Evolutionary conservation across 2,113 vertebrate genomes (phyloP).

Genomic region (Ciconia stormi): DNA sequence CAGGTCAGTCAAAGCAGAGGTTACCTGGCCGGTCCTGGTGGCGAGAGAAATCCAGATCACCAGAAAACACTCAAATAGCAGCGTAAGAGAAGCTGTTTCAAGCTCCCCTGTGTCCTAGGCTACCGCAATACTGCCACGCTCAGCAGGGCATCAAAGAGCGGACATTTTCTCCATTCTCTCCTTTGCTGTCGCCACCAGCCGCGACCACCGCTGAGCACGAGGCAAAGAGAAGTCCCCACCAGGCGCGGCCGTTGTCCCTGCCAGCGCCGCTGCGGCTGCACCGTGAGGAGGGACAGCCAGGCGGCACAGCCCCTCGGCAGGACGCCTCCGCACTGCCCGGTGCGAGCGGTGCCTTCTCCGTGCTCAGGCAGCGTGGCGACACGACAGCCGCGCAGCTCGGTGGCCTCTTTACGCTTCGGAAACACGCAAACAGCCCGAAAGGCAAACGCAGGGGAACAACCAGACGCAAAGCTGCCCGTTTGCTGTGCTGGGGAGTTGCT

Average conservation of each 20-base stretch:
- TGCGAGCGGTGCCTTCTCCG: accelerated
- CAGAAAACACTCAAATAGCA: not conserved
- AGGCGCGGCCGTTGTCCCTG: accelerated
- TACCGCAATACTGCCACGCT: not conserved
- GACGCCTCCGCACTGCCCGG: accelerated
- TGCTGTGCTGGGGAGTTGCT: not conserved
- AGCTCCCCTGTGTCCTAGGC: accelerated
- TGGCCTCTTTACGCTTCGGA: not conserved
- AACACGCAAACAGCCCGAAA: not conserved
- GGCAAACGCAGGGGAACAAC: not conserved
- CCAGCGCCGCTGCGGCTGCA: not conserved
- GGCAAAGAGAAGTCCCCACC: not conserved
- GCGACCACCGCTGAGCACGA: accelerated
- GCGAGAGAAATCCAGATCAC: not conserved
- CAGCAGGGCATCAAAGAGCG: not conserved
- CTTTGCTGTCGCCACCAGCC: not conserved
- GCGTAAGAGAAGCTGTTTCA: not conserved
- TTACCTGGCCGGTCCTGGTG: not conserved
- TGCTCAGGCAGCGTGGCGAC: accelerated
- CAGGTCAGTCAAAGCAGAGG: not conserved
- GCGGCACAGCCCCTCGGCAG: not conserved
- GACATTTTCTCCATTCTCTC: not conserved
- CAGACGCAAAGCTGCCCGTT: not conserved
- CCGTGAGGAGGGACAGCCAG: not conserved
- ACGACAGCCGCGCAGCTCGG: not conserved